These are phyloP conservation scores for Nanger granti DNA, from an alignment of 2,113 vertebrate genomes.

Conservation along the genomic window DNA sequence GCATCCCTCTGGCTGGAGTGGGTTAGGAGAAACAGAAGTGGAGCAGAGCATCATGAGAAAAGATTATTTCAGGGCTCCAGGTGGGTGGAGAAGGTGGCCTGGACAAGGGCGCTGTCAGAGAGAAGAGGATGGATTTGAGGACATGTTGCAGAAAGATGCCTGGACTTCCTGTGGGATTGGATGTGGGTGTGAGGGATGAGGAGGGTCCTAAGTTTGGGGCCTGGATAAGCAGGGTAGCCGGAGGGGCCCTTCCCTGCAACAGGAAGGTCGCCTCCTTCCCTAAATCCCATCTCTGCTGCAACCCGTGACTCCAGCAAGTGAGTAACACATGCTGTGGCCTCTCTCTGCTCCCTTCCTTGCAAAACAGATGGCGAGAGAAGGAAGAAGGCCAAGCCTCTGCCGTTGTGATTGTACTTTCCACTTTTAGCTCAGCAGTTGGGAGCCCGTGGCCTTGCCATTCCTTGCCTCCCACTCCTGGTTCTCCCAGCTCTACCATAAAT, in stretches of 20 bases:
- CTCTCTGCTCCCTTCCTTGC: constrained; percentile 45
- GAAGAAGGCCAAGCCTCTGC: constrained; percentile 55
- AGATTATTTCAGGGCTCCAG: neutral
- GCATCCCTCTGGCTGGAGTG: neutral
- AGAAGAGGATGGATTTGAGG: neutral
- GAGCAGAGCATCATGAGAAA: rapidly evolving
- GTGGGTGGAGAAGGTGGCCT: neutral
- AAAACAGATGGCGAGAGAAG: constrained; percentile 61
- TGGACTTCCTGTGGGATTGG: neutral
- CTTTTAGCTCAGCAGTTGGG: constrained; percentile 58
- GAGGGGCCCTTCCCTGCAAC: neutral
- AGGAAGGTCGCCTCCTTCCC: neutral
- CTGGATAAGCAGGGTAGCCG: neutral
- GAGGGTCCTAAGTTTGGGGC: neutral
- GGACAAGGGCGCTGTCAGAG: rapidly evolving
- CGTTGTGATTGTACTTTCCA: constrained; percentile 49
- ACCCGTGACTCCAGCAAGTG: constrained; percentile 15
- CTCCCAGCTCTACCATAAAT: constrained; percentile 27
- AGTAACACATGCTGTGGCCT: constrained; percentile 31
- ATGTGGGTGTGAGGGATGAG: neutral
- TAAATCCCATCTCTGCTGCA: neutral
- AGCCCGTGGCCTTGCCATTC: constrained; percentile 34
- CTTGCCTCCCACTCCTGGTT: constrained; percentile 45
- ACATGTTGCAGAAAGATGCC: neutral
- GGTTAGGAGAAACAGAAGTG: neutral